Evolutionary conservation across 2,113 vertebrate genomes (phyloP).

Genomic region (Coptodon rendalli): DNA sequence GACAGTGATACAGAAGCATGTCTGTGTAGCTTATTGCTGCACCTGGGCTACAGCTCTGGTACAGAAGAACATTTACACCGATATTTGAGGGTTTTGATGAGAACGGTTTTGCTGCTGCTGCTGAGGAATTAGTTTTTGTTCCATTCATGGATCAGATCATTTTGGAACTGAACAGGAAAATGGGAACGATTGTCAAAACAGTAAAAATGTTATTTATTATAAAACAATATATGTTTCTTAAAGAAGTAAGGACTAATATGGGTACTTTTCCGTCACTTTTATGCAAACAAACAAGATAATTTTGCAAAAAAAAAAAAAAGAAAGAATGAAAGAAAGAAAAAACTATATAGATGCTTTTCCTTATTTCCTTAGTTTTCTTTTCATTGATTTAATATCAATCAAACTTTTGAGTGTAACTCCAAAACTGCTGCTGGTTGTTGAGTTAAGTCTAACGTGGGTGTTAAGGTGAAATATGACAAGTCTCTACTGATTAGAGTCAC

Average conservation of each 20-base stretch:
- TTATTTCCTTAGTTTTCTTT: neutral
- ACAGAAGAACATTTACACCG: neutral
- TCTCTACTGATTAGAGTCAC: neutral
- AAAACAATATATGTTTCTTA: neutral
- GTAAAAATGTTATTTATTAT: neutral
- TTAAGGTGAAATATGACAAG: neutral
- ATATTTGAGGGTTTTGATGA: neutral
- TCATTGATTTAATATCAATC: neutral
- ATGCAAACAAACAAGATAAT: neutral
- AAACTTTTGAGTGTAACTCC: neutral
- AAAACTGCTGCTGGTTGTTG: neutral
- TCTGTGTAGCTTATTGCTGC: neutral
- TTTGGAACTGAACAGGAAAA: neutral
- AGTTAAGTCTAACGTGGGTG: neutral
- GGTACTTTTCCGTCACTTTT: neutral
- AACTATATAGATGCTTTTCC: neutral
- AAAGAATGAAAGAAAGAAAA: neutral
- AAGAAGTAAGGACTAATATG: neutral
- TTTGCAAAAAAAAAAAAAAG: neutral
- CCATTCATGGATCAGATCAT: neutral
- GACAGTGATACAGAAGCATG: neutral
- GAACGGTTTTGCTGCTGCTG: neutral
- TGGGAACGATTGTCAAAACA: neutral
- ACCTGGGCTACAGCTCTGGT: neutral
- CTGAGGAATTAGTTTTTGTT: neutral